Evolutionary conservation across 2,113 vertebrate genomes (phyloP).

Genomic region (Zapornia atra): DNA sequence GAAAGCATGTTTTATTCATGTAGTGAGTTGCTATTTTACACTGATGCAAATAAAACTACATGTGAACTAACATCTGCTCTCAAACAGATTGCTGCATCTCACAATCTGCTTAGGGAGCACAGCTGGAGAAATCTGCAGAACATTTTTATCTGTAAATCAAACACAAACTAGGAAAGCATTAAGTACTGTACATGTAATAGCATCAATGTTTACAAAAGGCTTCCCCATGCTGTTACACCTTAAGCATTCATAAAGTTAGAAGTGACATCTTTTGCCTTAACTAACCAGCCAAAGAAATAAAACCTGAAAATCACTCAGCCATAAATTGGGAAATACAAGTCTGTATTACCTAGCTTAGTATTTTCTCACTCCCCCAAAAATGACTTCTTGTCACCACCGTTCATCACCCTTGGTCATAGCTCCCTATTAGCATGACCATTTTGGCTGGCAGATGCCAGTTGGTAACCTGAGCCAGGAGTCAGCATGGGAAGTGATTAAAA

Average conservation of each 20-base stretch:
- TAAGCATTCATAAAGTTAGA: neutral
- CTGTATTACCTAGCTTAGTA: neutral
- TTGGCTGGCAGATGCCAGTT: neutral
- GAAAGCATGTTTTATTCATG: slow-evolving; percentile 73
- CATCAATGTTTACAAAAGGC: neutral
- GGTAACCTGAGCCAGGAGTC: neutral
- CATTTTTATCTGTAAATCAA: slow-evolving; percentile 70
- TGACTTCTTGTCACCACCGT: neutral
- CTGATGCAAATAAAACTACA: slow-evolving; percentile 67
- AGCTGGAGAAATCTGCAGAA: slow-evolving; percentile 69
- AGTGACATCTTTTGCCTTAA: neutral
- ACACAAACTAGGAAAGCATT: slow-evolving; percentile 44
- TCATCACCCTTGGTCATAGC: neutral
- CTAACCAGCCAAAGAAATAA: neutral
- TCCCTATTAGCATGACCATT: neutral
- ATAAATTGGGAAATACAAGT: neutral
- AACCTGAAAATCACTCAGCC: neutral
- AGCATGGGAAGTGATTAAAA: neutral
- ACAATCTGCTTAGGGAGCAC: slow-evolving; percentile 43
- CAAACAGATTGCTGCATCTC: slow-evolving; percentile 45
- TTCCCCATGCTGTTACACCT: neutral
- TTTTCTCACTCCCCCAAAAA: accelerated
- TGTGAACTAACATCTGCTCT: slow-evolving; percentile 73
- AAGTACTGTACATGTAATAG: slow-evolving; percentile 4
- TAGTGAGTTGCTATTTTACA: slow-evolving; percentile 66